Base-by-base conservation (phyloP, 2,797 vertebrate species). In the Acestrorhynchus altus region DNA sequence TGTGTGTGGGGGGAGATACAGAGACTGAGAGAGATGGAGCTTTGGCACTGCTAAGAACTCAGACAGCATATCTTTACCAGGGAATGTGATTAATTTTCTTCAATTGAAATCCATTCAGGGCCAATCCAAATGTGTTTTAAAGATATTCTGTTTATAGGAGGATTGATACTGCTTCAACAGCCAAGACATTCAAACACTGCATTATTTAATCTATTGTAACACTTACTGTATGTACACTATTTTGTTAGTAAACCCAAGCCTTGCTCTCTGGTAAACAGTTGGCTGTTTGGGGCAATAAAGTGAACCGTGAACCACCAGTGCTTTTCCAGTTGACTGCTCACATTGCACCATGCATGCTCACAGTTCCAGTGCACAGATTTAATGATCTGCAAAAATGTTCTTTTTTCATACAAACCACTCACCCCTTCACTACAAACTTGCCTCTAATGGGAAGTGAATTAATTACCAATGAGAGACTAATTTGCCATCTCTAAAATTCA, bases 21-120 rank as follows among this genome's bases (percentile, higher is more conserved):
- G 46, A 47, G 12, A 47, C 12, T 15, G 46, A 18, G 2, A 47
- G 16, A 47, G 46, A 46, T 6, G 13, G 15, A 20, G 8, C 52
- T 57, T 52, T 4, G 35, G 28, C 26, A 59, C 10, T 56, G 54
- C 54, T 60, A 60, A 39, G 8, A 10, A 12, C 18, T 20, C 0
- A 24, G 20, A 24, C 4, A 65, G n/a, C 20, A 16, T 24, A n/a
- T n/a, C 16, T 69, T 51, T 31, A 51, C 9, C n/a, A 1, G 15
- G 61, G 22, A 12, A 31, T 51, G 13, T 68, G 24, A 68, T 51
- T 69, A 2, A 44, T 44, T 65, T 65, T 1, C 51, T 69, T 69
- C 16, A 20, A 12, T 20, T 35, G 18, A 69, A n/a, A 28, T 4
- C 65, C 16, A 52, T 35, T 35, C n/a, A 64, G 18, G 11, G n/a